phyloP scores from a whole-genome alignment of 2,797 vertebrate species.

The Tauraco hartlaubi region DNA sequence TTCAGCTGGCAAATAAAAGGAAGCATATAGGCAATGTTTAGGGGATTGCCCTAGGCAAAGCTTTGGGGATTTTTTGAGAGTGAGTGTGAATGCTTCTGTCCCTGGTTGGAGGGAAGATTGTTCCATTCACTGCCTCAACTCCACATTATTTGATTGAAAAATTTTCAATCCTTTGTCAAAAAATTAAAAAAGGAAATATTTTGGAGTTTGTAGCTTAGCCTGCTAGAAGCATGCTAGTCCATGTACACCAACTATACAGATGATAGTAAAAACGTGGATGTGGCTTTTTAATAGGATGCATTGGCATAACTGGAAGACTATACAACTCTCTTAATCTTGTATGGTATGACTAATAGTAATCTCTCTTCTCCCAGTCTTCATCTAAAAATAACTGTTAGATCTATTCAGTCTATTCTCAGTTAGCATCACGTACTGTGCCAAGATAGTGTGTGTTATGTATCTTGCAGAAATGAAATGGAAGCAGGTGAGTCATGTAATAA shows the following conservation, averaged over 20 bases:
- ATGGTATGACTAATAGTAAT: not conserved
- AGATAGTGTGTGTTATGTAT: not conserved
- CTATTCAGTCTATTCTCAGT: not conserved
- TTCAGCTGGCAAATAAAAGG: not conserved
- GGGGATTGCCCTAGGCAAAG: not conserved
- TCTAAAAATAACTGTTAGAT: not conserved
- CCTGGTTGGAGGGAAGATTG: not conserved
- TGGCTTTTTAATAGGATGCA: not conserved
- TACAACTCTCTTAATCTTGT: not conserved
- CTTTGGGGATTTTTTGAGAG: not conserved
- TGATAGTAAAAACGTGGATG: not conserved
- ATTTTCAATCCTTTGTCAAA: not conserved
- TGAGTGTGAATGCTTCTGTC: not conserved
- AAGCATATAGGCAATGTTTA: not conserved
- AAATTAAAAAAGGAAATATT: not conserved
- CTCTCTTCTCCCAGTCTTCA: not conserved
- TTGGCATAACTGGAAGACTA: not conserved
- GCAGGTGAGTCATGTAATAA: not conserved
- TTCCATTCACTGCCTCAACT: not conserved
- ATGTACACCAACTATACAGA: not conserved
- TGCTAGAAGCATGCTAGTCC: not conserved
- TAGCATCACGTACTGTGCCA: not conserved
- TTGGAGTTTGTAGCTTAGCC: not conserved
- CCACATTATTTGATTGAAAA: not conserved
- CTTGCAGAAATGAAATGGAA: not conserved